Evolutionary conservation across 2,113 vertebrate species (phyloP), one percentile per base, ranked within the genome.

Genomic region (Saimiri boliviensis): DNA sequence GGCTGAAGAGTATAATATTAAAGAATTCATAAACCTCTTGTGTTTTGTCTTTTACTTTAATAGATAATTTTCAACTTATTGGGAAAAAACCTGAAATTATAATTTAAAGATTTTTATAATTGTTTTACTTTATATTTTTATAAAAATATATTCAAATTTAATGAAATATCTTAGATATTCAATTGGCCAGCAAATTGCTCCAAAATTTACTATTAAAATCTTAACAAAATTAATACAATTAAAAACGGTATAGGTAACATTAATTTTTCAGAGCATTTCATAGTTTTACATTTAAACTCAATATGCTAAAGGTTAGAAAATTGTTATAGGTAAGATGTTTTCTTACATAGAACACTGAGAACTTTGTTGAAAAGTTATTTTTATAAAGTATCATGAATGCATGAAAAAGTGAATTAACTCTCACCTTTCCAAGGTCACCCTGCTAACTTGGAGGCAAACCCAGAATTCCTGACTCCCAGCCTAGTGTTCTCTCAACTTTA

Each of bases 181-280:
- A 45, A 58, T 12, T 52, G 13, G 42, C 77, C 27, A 89, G 30
- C 73, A 84, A 88, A 93, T 13, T 85, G 27, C 4, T 77, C 81
- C 58, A 79, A 94, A 91, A 37, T 47, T 70, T 90, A 52, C 20
- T 74, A 93, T 49, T 93, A 96, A 89, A 79, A 63, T 86, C 19
- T 92, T 77, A 94, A 93, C 40, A 83, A 94, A 92, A 56, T 49
- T 56, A 93, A 81, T 68, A 56, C 37, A 93, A 81, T 93, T 52
- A 94, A 58, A 93, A 96, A 81, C 35, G 87, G 8, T 17, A 73
- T 63, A 86, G 30, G 47, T 5, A 71, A 52, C 81, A 54, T 47
- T 85, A 83, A 85, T 74, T 63, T 87, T 88, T 94, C 86, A 71
- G 9, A 95, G 42, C 92, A 82, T 47, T 86, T 71, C 70, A 82